phyloP scores from a whole-genome alignment of 2,888 invertebrate genomes.

The Netelia fuscicornis region DNA sequence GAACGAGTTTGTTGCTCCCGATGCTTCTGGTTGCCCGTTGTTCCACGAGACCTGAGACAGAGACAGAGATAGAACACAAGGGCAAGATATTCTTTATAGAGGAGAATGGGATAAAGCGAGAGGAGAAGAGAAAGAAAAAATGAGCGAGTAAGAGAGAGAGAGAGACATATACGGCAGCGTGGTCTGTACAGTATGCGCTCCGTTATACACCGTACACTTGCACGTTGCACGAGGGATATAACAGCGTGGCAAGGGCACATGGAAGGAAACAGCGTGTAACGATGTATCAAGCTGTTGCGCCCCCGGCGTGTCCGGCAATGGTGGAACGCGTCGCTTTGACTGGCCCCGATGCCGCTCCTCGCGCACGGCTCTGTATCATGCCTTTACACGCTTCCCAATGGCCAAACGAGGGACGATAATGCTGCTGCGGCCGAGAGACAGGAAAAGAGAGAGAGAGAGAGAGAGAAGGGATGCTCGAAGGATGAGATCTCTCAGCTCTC shows the following conservation, averaged over 20 bases:
- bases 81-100: slow-evolving; percentile 29
- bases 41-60: slow-evolving; percentile 33
- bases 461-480: slow-evolving; percentile 12
- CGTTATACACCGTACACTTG: slow-evolving; percentile 20
- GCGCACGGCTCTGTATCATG: slow-evolving; percentile 80
- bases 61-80: slow-evolving; percentile 6
- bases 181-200: slow-evolving; percentile 26
- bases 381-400: slow-evolving; percentile 82
- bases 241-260: slow-evolving; percentile 72
- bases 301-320: slow-evolving; percentile 84
- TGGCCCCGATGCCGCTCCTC: slow-evolving; percentile 76
- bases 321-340: slow-evolving; percentile 82
- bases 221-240: slow-evolving; percentile 31
- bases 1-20: slow-evolving; percentile 47
- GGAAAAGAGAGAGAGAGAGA: slow-evolving; percentile 18
- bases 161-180: slow-evolving; percentile 18
- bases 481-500: slow-evolving; percentile 59
- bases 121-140: slow-evolving; percentile 29
- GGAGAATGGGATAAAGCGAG: slow-evolving; percentile 20
- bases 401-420: slow-evolving; percentile 83
- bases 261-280: slow-evolving; percentile 83
- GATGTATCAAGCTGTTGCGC: slow-evolving; percentile 85
- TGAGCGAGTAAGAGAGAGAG: slow-evolving; percentile 30
- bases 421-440: slow-evolving; percentile 63
- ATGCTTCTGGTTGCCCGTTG: slow-evolving; percentile 52